Conservation (phyloP, 2,888 invertebrate species). For the Rosalia funebris region DNA sequence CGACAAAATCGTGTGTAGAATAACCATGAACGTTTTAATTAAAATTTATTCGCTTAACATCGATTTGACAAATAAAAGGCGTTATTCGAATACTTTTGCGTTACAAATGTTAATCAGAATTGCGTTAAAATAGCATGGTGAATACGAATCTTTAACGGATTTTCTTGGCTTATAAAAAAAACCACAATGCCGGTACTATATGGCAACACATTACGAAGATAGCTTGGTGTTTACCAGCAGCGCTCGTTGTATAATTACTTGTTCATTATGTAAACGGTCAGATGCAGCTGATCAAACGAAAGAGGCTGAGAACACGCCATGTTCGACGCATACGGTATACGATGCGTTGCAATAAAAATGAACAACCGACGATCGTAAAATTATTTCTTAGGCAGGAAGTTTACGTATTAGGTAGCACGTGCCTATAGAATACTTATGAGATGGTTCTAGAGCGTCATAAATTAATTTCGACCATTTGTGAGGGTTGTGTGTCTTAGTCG, state of each 20-base stretch:
- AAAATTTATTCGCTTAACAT: no score
- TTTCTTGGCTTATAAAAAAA: background rate
- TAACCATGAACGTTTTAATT: no score
- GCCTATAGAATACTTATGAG: constrained; percentile 33
- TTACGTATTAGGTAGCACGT: constrained; percentile 41
- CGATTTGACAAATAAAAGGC: no score
- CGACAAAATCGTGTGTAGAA: no score
- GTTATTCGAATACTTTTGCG: no score
- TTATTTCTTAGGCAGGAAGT: constrained; percentile 44
- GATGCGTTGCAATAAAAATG: constrained; percentile 12
- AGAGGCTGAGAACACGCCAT: background rate
- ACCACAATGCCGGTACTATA: background rate
- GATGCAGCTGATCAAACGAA: constrained; percentile 4
- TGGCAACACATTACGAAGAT: constrained; percentile 17
- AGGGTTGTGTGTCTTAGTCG: no score
- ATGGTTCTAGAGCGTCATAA: background rate
- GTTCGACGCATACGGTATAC: background rate
- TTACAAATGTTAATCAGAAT: no score
- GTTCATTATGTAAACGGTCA: constrained; percentile 32
- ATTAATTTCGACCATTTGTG: background rate
- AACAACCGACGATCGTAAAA: constrained; percentile 10
- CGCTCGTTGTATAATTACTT: constrained; percentile 24
- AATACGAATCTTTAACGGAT: no score
- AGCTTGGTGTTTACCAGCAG: constrained; percentile 21
- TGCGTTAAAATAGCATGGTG: no score